These are phyloP conservation scores for Minunthozetes semirufus DNA, from an alignment of 2,888 invertebrate species.

Conservation along the genomic window DNA sequence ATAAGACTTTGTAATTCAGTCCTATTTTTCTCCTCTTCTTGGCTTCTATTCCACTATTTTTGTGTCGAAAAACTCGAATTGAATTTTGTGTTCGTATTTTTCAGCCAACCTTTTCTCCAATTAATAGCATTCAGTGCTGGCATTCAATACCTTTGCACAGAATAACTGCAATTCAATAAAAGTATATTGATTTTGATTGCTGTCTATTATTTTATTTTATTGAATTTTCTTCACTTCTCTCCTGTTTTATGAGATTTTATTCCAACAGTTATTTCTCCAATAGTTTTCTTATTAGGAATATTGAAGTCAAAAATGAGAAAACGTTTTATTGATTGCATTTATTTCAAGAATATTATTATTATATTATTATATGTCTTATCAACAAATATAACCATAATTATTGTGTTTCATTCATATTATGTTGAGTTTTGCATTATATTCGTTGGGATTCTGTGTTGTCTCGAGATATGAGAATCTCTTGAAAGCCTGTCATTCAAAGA, in stretches of 20 bases:
- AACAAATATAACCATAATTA: too few species aligned
- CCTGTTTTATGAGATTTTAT: neutral
- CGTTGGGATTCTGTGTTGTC: too few species aligned
- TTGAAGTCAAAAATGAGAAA: too few species aligned
- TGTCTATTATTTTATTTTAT: neutral
- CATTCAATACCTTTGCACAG: neutral
- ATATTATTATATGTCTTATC: too few species aligned
- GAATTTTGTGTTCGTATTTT: constrained; percentile 2
- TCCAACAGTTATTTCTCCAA: neutral
- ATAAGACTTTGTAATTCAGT: constrained; percentile 8
- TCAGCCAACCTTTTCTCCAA: neutral
- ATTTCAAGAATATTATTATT: too few species aligned
- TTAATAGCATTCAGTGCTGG: constrained; percentile 12
- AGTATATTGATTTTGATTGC: constrained; percentile 3
- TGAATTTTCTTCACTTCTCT: neutral
- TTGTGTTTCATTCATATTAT: too few species aligned
- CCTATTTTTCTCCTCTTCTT: neutral
- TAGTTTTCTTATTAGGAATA: too few species aligned
- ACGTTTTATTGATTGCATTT: too few species aligned
- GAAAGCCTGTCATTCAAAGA: neutral
- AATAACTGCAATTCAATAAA: neutral
- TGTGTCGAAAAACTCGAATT: constrained; percentile 6
- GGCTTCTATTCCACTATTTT: neutral
- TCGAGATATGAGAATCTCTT: neutral
- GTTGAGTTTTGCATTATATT: too few species aligned